A percentile compares a stretch with the other conserved stretches of the same genome.
Conservation (phyloP, 2,113 vertebrate genomes). For the Gobiocypris rarus region DNA sequence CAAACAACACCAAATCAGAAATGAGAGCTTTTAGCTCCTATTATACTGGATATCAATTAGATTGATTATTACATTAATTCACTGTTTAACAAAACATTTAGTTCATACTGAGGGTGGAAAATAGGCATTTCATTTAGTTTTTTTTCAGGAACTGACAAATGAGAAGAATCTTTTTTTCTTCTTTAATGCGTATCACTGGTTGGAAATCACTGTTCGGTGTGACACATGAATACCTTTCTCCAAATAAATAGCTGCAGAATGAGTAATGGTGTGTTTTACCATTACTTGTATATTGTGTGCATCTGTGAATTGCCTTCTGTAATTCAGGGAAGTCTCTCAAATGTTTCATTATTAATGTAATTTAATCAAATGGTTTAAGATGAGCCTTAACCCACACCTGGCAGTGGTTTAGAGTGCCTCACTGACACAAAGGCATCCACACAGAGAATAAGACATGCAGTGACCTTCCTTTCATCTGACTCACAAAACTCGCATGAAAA, state of each 20-base stretch:
- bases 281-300: slow-evolving; percentile 3
- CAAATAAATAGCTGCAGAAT: background rate
- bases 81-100: no score
- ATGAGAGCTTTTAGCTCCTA: background rate
- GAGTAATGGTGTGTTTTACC: background rate
- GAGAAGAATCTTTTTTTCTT: no score
- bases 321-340: background rate
- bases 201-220: background rate
- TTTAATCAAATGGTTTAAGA: slow-evolving; percentile 18
- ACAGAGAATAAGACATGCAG: slow-evolving; percentile 13
- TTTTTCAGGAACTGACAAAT: no score
- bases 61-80: no score
- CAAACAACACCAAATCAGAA: background rate
- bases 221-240: background rate
- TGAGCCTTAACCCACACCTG: slow-evolving; percentile 33
- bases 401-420: slow-evolving; percentile 6
- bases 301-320: background rate
- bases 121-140: background rate
- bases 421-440: slow-evolving; percentile 23
- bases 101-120: no score
- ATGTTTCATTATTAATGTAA: background rate
- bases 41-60: background rate
- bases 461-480: slow-evolving; percentile 29
- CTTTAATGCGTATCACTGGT: background rate
- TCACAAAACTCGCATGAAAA: slow-evolving; percentile 30